Percentiles rank a stretch among this genome's conserved stretches.
phyloP scores from a whole-genome alignment of 2,797 vertebrate genomes.

The Streptopelia turtur region DNA sequence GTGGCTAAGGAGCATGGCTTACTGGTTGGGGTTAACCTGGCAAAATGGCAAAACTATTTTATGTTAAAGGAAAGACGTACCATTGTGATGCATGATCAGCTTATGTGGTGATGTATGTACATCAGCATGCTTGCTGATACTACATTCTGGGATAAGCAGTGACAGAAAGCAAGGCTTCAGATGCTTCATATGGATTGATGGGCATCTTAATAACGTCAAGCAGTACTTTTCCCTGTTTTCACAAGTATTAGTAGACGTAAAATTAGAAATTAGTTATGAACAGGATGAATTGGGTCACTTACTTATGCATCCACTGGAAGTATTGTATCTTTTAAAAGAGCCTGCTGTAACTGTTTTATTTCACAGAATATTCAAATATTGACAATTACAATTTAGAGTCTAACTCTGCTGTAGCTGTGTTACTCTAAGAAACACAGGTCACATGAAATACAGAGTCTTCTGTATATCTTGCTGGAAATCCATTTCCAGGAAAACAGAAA shows the following conservation, averaged over 20 bases:
- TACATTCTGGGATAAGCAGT: not conserved
- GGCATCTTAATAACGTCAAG: not conserved
- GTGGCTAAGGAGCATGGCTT: not conserved
- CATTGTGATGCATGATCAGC: rapidly evolving
- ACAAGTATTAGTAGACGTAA: not conserved
- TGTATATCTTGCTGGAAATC: not conserved
- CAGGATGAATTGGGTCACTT: not conserved
- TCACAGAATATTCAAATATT: not conserved
- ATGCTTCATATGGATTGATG: not conserved
- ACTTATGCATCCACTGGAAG: not conserved
- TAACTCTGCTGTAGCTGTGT: not conserved
- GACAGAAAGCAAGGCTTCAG: not conserved
- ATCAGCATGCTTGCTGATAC: not conserved
- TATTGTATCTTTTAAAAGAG: not conserved
- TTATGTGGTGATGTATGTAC: not conserved
- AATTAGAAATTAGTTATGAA: not conserved
- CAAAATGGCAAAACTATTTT: not conserved
- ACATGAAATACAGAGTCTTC: not conserved
- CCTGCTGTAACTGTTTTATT: not conserved
- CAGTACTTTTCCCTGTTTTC: not conserved
- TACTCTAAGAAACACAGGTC: not conserved
- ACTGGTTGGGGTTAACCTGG: not conserved
- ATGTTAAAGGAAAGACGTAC: not conserved
- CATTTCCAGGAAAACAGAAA: not conserved
- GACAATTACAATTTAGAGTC: not conserved